Evolutionary conservation across 2,113 vertebrate genomes (phyloP).

Genomic region (Oplegnathus fasciatus): DNA sequence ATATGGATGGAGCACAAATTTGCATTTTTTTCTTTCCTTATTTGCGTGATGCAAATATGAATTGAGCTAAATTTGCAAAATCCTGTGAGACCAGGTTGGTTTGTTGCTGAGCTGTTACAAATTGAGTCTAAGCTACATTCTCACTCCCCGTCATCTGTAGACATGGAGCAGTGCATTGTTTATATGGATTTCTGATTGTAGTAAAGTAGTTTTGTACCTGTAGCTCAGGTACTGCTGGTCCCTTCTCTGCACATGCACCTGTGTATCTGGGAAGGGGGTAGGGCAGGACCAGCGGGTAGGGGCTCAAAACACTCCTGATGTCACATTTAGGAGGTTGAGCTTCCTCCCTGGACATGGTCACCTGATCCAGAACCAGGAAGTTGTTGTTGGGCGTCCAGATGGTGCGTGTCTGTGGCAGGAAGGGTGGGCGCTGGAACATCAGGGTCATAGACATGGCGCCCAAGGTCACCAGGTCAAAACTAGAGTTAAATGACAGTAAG

Average conservation of each 20-base stretch:
- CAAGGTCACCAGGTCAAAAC: slow-evolving; percentile 96
- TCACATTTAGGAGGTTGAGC: slow-evolving; percentile 87
- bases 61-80: slow-evolving; percentile 61
- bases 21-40: slow-evolving; percentile 60
- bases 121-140: slow-evolving; percentile 39
- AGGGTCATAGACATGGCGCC: slow-evolving; percentile 94
- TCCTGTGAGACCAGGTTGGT: slow-evolving; percentile 34
- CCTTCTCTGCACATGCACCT: slow-evolving; percentile 93
- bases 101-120: slow-evolving; percentile 71
- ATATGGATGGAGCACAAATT: slow-evolving; percentile 44
- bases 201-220: slow-evolving; percentile 85
- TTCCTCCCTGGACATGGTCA: slow-evolving; percentile 91
- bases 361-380: slow-evolving; percentile 94
- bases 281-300: slow-evolving; percentile 94
- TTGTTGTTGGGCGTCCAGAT: slow-evolving; percentile 98
- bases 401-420: slow-evolving; percentile 91
- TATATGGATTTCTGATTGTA: background rate
- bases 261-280: slow-evolving; percentile 94
- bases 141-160: slow-evolving; percentile 24
- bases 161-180: background rate
- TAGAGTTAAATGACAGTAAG: slow-evolving; percentile 66
- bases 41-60: slow-evolving; percentile 74
- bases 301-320: slow-evolving; percentile 90
- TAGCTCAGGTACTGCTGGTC: slow-evolving; percentile 93
- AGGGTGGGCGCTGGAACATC: slow-evolving; percentile 96